Evolutionary conservation across 2,888 invertebrate genomes (phyloP), one percentile per base, ranked within the genome.

Genomic region (Lepidochrysops patricia): DNA sequence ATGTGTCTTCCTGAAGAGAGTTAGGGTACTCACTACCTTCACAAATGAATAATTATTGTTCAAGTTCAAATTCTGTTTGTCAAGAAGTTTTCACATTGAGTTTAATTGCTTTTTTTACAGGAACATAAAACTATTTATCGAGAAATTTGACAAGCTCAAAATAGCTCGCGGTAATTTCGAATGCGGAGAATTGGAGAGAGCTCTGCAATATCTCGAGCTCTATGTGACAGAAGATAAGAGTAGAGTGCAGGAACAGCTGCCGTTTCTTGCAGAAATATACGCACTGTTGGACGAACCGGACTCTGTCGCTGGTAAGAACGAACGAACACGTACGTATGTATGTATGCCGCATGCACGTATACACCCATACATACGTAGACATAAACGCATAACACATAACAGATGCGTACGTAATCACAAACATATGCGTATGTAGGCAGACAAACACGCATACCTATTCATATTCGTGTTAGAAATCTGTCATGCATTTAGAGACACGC

Each of bases 251-350:
- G 90, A 92, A 6, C 92, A 93, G 66, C 77, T 94, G 54, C 90
- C 92, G 0, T 91, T 93, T 65, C 75, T 94, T 32, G 92, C 93
- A 0, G 94, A 96, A 87, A 93, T 98, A 69, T 98, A 98, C 76
- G 95, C 96, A 0, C 91, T 95, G 63, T 79, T 98, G 64, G 95
- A 97, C 77, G 98, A 98, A 76, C 93, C 97, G 0, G 98, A 98
- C 79, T 96, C 96, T 7, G 95, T 98, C 0, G 93, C 95, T 65
- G 98, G 95, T 77, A 87, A 71, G 70, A 13, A 13, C 26, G n/a
- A 1, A 12, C 52, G 19, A 5, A 23, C 37, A 54, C 25, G 27
- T 29, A 23, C 34, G 34, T 3, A 12, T 19, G 9, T 3, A 43
- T 2, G 43, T 19, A 43, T 7, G 6, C 6, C 15, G 1, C 37